Evolutionary conservation across 2,113 vertebrate genomes (phyloP).

Genomic region (Xerus inauris): DNA sequence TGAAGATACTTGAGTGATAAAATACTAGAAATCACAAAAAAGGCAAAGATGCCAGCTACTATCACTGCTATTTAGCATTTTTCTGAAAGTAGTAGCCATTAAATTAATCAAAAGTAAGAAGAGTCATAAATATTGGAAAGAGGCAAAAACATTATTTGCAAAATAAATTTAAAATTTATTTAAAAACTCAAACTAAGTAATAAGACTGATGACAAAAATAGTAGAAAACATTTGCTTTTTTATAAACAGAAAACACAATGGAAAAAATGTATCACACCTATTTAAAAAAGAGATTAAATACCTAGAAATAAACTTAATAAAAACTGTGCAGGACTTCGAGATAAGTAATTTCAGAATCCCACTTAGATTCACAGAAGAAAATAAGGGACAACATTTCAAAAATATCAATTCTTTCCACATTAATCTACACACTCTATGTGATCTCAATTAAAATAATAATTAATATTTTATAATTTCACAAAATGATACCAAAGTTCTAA

Average conservation of each 20-base stretch:
- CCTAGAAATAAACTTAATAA: constrained; percentile 18
- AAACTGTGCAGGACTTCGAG: not conserved
- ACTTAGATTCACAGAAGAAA: not conserved
- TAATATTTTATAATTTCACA: not conserved
- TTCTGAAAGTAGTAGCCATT: not conserved
- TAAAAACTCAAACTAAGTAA: not conserved
- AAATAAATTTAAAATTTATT: constrained; percentile 32
- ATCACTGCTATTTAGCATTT: not conserved
- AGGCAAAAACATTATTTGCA: not conserved
- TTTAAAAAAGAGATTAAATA: constrained; percentile 25
- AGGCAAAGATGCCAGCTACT: not conserved
- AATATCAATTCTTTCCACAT: constrained; percentile 14
- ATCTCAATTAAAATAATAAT: not conserved
- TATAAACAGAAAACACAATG: constrained; percentile 20
- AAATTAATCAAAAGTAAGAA: not conserved
- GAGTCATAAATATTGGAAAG: not conserved
- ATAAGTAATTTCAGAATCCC: constrained; percentile 28
- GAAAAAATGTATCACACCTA: not conserved
- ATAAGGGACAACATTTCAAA: constrained; percentile 25
- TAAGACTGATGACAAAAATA: constrained; percentile 19
- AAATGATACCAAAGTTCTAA: constrained; percentile 33
- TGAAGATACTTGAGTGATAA: not conserved
- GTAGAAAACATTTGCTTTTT: constrained; percentile 3
- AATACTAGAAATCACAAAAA: constrained; percentile 10
- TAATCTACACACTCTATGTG: not conserved